Conservation (phyloP, 2,113 vertebrate genomes). For the Corythoichthys intestinalis region DNA sequence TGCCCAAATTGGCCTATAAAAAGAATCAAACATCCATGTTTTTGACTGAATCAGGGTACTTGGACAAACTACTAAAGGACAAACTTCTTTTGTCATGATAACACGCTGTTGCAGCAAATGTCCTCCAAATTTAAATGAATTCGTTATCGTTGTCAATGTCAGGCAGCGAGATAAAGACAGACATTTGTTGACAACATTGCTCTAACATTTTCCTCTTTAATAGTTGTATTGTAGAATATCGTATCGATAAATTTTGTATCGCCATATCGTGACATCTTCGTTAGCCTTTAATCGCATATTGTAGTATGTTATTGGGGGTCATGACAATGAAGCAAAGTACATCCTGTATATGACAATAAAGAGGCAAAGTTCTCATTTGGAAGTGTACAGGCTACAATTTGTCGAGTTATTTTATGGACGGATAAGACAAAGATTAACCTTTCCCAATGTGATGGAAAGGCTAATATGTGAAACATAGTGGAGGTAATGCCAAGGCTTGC, state of each 20-base stretch:
- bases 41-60: neutral
- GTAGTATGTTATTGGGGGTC: neutral
- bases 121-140: too few species aligned
- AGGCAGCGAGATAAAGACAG: too few species aligned
- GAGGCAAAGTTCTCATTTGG: neutral
- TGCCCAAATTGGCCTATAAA: neutral
- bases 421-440: neutral
- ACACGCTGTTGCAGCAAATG: too few species aligned
- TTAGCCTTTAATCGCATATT: too few species aligned
- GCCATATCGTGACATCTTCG: too few species aligned
- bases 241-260: too few species aligned
- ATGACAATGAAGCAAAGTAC: neutral
- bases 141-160: too few species aligned
- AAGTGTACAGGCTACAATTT: neutral
- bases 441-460: neutral
- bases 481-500: neutral
- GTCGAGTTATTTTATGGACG: neutral
- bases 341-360: neutral
- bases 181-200: too few species aligned
- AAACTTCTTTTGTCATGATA: too few species aligned
- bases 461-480: constrained; percentile 3
- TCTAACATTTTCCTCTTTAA: too few species aligned
- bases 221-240: too few species aligned
- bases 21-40: neutral
- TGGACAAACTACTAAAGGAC: neutral